Evolutionary conservation across 92 coral and sea anemone species (phyloP), one percentile per base, ranked within the genome.

Genomic region (Phenganax marumi): DNA sequence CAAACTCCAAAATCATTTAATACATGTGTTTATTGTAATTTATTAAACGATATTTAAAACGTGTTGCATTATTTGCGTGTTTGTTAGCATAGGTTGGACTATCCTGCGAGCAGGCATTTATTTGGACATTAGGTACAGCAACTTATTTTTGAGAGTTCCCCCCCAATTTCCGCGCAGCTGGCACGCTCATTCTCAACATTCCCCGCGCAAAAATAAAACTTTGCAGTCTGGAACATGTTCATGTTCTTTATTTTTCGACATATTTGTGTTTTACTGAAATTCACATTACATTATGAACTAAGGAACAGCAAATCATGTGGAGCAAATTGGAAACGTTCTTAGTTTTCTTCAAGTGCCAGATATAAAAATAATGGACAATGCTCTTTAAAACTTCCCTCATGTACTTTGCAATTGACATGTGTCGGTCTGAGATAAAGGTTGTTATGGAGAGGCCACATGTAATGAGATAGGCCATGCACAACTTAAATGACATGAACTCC

Each of bases 291-390:
- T n/a, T n/a, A n/a, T n/a, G n/a, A n/a, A n/a, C n/a, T n/a, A n/a
- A n/a, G n/a, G n/a, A n/a, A n/a, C n/a, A n/a, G n/a, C n/a, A 16
- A 60, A 3, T 60, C 14, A 60, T 60, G 22, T 3, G 7, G 0
- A 19, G 10, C 3, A 33, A 33, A 33, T 25, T 68, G 51, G 74
- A 68, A 68, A 3, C 6, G 12, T 39, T 23, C 74, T 68, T 77
- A 90, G 90, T 90, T 85, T 87, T 90, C 83, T 85, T 87, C 48
- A 90, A 69, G 76, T 87, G 93, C 93, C 93, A 90, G 47, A 90
- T 62, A 65, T 90, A 87, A 66, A 84, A 90, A 84, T 90, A 90
- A 57, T 90, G 90, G 48, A 77, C 79, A 73, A 90, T 85, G 54
- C 51, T 47, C 3, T 16, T 64, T 50, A 90, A 57, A 23, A 60